Percentiles rank a stretch among this genome's conserved stretches.
phyloP scores from a whole-genome alignment of 2,113 vertebrate genomes.

The Gobiocypris rarus region DNA sequence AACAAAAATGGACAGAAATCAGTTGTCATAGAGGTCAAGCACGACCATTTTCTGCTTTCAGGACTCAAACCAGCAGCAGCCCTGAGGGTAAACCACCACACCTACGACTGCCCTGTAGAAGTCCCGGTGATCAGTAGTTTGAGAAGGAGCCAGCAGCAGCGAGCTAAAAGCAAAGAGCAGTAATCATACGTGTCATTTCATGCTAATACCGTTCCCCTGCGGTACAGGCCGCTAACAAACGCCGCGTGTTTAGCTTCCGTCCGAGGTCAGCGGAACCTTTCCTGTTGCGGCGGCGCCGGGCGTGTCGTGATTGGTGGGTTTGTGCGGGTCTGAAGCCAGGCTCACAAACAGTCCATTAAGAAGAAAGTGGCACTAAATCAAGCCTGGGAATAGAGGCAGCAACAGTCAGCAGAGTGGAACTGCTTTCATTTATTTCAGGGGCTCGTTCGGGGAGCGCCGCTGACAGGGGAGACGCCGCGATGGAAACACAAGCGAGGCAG shows the following conservation, averaged over 20 bases:
- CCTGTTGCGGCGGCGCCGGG: not conserved
- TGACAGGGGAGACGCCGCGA: constrained; percentile 55
- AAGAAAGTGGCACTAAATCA: constrained; percentile 56
- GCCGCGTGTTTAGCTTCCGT: not conserved
- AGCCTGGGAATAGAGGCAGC: constrained; percentile 48
- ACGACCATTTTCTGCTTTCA: not conserved
- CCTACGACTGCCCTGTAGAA: not conserved
- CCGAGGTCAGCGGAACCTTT: constrained; percentile 3
- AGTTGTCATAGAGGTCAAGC: not conserved
- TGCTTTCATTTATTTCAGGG: constrained; percentile 59
- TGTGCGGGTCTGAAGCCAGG: constrained; percentile 47
- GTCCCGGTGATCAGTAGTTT: not conserved
- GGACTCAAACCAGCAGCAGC: not conserved
- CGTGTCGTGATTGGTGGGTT: constrained; percentile 51
- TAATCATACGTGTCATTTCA: not conserved
- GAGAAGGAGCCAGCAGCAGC: not conserved
- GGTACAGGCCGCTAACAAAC: not conserved
- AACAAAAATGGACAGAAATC: not conserved
- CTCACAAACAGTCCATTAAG: constrained; percentile 60
- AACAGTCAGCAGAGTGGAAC: constrained; percentile 60
- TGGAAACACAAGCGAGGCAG: constrained; percentile 19
- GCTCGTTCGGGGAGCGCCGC: constrained; percentile 36
- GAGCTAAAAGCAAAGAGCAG: not conserved
- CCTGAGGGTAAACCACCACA: not conserved
- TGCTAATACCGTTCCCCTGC: not conserved